phyloP scores from a whole-genome alignment of 2,113 vertebrate species.

The Suricata suricatta region DNA sequence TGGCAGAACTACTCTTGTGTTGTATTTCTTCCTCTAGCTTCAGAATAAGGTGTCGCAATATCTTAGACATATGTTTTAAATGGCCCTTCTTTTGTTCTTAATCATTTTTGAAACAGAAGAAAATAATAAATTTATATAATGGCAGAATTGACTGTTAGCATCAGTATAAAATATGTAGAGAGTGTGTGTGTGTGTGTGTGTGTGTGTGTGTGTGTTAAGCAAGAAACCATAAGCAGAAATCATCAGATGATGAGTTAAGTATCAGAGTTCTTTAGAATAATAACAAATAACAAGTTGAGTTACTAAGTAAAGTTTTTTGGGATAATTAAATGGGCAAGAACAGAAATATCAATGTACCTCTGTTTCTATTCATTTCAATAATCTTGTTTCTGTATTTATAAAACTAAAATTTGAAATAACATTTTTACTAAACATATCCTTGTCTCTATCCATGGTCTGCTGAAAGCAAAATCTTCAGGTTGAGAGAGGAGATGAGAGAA shows the following conservation, averaged over 20 bases:
- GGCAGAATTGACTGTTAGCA: neutral
- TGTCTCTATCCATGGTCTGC: neutral
- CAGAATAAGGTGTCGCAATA: neutral
- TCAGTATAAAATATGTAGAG: neutral
- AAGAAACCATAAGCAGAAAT: neutral
- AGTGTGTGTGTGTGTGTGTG: neutral
- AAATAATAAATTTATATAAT: slow-evolving; percentile 10
- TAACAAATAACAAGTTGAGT: slow-evolving; percentile 4
- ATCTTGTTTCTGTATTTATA: neutral
- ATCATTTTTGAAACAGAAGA: neutral
- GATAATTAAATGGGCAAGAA: neutral
- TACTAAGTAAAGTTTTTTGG: neutral
- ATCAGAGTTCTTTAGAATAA: neutral
- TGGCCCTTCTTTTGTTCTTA: neutral
- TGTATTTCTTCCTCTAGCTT: neutral
- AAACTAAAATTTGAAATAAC: slow-evolving; percentile 32
- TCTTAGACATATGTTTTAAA: slow-evolving; percentile 16
- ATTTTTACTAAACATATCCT: slow-evolving; percentile 15
- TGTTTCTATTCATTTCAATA: slow-evolving; percentile 17
- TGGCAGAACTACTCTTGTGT: neutral
- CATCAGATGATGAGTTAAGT: neutral
- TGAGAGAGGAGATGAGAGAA: slow-evolving; percentile 45
- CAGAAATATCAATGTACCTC: neutral
- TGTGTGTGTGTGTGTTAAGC: neutral
- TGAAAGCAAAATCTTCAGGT: slow-evolving; percentile 24